These are phyloP conservation scores for Unio pictorum DNA, from an alignment of 2,888 invertebrate genomes.

Conservation along the genomic window DNA sequence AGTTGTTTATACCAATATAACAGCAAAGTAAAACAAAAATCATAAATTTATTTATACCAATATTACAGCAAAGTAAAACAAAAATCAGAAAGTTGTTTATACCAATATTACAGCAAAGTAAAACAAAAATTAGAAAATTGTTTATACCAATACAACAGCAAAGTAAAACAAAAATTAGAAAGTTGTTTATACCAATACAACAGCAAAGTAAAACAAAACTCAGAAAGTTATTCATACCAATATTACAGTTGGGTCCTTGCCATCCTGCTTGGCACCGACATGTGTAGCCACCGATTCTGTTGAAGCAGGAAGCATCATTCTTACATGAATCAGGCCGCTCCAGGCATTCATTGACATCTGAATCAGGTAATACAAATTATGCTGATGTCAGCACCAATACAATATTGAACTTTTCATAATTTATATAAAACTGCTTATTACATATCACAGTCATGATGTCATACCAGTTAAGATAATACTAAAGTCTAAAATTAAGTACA, in stretches of 20 bases:
- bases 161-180: neutral
- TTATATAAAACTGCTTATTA: no score
- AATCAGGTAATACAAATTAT: neutral
- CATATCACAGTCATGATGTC: no score
- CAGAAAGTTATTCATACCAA: slow-evolving; percentile 11
- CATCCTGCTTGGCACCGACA: slow-evolving; percentile 34
- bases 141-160: no score
- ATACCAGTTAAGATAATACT: no score
- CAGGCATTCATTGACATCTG: slow-evolving; percentile 38
- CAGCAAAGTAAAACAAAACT: neutral
- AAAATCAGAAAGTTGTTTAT: neutral
- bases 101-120: slow-evolving; percentile 26
- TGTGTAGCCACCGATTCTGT: slow-evolving; percentile 34
- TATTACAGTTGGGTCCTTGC: slow-evolving; percentile 37
- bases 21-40: slow-evolving; percentile 4
- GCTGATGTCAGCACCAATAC: no score
- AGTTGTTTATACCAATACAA: no score
- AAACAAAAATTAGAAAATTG: no score
- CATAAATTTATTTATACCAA: no score
- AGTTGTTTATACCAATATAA: slow-evolving; percentile 18
- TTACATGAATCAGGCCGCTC: slow-evolving; percentile 33
- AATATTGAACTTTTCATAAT: no score
- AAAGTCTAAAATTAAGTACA: no score
- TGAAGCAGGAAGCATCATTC: slow-evolving; percentile 36
- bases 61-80: neutral